These are phyloP conservation scores for Seira sanloemensis DNA, from an alignment of 2,888 invertebrate genomes.

Conservation along the genomic window DNA sequence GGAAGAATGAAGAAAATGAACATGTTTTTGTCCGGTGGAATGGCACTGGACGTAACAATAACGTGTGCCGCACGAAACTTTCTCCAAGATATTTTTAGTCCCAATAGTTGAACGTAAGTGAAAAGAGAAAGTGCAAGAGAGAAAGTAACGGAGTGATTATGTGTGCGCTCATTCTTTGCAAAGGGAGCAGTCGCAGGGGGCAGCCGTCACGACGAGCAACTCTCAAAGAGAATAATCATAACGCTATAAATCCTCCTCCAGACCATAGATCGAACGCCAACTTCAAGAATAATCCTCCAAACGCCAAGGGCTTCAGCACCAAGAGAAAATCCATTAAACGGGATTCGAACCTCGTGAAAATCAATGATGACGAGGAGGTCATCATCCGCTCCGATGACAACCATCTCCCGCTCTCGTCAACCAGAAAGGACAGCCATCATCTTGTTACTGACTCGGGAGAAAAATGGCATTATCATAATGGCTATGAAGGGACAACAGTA, in stretches of 20 bases:
- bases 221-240: conserved; percentile 37
- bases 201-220: conserved; percentile 14
- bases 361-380: conserved; percentile 12
- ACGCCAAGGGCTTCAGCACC: conserved; percentile 24
- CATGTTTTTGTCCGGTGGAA: conserved; percentile 19
- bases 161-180: conserved; percentile 46
- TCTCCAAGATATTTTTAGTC: no score
- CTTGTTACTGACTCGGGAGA: not conserved
- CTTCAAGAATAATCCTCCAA: conserved; percentile 22
- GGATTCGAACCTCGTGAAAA: not conserved
- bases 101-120: not conserved
- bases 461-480: conserved; percentile 22
- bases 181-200: conserved; percentile 35
- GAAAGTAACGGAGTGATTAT: conserved; percentile 41
- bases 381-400: not conserved
- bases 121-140: not conserved
- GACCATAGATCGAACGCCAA: not conserved
- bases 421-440: not conserved
- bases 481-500: not conserved
- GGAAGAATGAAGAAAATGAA: conserved; percentile 33
- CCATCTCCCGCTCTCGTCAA: not conserved
- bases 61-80: not conserved
- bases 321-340: conserved; percentile 43
- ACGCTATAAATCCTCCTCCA: conserved; percentile 5
- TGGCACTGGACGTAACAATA: not conserved